Conservation (phyloP, 2,888 invertebrate genomes). For the Aelia acuminata region DNA sequence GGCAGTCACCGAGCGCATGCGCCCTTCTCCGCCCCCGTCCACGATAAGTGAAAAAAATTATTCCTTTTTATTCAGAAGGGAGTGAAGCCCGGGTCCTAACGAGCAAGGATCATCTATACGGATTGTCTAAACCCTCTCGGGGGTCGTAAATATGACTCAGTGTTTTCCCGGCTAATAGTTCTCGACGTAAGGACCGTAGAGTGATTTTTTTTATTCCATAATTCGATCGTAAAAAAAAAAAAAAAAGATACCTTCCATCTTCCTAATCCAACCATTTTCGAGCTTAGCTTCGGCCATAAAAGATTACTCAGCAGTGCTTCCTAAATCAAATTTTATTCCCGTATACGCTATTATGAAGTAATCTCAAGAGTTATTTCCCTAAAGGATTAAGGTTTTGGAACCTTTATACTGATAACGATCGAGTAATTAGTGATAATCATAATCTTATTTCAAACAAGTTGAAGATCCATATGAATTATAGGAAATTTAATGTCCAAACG, state of each 20-base stretch:
- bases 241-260: not conserved
- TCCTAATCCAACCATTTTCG: slow-evolving; percentile 29
- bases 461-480: too few relatives aligned
- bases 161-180: slow-evolving; percentile 1
- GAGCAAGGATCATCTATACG: not conserved
- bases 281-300: slow-evolving; percentile 22
- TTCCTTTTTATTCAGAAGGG: slow-evolving; percentile 39
- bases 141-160: slow-evolving; percentile 18
- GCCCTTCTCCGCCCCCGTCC: not conserved
- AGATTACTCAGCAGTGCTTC: not conserved
- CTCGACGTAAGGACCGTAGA: not conserved
- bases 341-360: not conserved
- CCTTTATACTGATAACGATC: not conserved
- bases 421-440: not conserved
- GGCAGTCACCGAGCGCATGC: not conserved
- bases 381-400: not conserved
- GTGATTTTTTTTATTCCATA: slow-evolving; percentile 44
- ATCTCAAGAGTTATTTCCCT: not conserved
- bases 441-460: too few relatives aligned
- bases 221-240: not conserved
- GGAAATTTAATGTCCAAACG: too few relatives aligned
- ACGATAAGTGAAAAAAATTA: slow-evolving; percentile 40
- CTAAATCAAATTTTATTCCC: slow-evolving; percentile 35
- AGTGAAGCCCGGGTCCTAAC: not conserved
- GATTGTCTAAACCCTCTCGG: not conserved